Conservation (phyloP, 2,888 invertebrate genomes). For the Agrilus cyanescens region DNA sequence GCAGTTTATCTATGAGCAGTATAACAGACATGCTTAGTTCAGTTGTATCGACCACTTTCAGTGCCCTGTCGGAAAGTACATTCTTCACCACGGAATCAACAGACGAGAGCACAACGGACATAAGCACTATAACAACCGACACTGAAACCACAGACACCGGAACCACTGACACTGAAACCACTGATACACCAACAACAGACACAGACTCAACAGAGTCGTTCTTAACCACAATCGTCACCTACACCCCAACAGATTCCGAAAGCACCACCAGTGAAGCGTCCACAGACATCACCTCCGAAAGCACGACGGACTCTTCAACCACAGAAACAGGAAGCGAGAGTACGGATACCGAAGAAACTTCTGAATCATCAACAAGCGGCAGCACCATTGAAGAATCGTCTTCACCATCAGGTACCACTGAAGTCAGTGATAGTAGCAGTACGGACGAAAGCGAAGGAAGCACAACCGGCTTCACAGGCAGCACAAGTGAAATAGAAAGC, state of each 20-base stretch:
- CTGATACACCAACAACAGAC: conserved; percentile 5
- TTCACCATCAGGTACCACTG: conserved; percentile 5
- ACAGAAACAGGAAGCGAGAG: background rate
- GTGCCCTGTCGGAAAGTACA: background rate
- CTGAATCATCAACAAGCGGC: conserved; percentile 2
- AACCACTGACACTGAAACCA: conserved; percentile 12
- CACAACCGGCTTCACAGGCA: conserved; percentile 20
- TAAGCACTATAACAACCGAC: conserved; percentile 1
- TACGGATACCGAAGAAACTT: conserved; percentile 10
- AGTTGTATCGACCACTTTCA: background rate
- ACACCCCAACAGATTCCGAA: background rate
- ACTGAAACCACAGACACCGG: conserved; percentile 5
- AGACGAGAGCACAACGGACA: background rate
- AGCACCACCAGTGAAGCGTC: conserved; percentile 11
- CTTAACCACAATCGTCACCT: background rate
- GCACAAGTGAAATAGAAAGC: conserved; percentile 22
- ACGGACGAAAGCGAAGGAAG: conserved; percentile 14
- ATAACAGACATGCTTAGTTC: background rate
- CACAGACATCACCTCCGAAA: conserved; percentile 1
- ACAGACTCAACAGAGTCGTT: background rate
- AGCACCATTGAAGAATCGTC: conserved; percentile 8
- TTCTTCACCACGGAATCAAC: background rate
- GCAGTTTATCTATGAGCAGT: conserved; percentile 1
- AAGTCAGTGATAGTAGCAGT: conserved; percentile 5
- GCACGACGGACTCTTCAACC: background rate